Evolutionary conservation across 2,888 invertebrate species (phyloP).

Genomic region (Oligia fasciuncula): DNA sequence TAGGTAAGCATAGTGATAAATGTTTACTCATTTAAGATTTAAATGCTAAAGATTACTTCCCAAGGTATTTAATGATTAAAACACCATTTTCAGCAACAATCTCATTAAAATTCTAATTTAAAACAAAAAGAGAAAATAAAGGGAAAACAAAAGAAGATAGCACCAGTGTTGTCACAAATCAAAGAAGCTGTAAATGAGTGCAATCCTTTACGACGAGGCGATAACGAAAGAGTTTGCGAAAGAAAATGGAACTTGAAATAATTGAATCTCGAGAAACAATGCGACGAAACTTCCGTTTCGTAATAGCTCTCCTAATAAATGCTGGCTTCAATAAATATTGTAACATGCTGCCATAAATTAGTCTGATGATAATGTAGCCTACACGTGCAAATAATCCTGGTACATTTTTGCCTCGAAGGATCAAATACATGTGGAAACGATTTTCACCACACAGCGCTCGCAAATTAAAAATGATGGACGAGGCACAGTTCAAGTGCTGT

Average conservation of each 20-base stretch:
- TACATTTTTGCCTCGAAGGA: not conserved
- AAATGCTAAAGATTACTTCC: not conserved
- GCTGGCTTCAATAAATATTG: conserved; percentile 18
- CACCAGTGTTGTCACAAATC: conserved; percentile 41
- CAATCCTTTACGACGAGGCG: conserved; percentile 43
- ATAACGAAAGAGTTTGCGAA: conserved; percentile 53
- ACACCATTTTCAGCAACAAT: conserved; percentile 13
- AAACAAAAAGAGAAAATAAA: conserved; percentile 20
- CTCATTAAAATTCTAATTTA: conserved; percentile 47
- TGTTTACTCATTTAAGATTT: too few species aligned
- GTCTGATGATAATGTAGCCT: not conserved
- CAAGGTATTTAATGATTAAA: not conserved
- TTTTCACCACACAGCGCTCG: not conserved
- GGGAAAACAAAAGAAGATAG: conserved; percentile 34
- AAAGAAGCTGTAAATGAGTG: conserved; percentile 47
- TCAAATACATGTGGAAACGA: not conserved
- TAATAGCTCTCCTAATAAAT: conserved; percentile 25
- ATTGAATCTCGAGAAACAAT: conserved; percentile 47
- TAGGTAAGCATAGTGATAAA: not conserved
- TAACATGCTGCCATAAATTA: conserved; percentile 35
- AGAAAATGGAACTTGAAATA: conserved; percentile 48
- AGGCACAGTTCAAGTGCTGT: not conserved
- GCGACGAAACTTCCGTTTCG: conserved; percentile 16
- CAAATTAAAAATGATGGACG: not conserved
- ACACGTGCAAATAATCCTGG: conserved; percentile 33